Percentiles rank a stretch among this genome's conserved stretches.
phyloP scores from a whole-genome alignment of 1,140 invertebrate species.

The Drosophila ercepeae region DNA sequence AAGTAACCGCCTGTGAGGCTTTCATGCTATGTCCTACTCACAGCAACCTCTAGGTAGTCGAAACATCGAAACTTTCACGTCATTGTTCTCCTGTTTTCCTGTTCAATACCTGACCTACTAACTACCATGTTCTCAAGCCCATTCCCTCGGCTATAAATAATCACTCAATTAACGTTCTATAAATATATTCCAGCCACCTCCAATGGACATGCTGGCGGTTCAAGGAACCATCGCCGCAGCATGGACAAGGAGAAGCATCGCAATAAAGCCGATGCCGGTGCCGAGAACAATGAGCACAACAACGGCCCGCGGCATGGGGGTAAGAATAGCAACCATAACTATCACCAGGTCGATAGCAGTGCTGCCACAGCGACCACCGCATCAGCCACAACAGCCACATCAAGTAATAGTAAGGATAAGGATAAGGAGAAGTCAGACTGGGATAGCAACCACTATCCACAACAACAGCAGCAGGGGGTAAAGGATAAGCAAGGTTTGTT shows the following conservation, averaged over 20 bases:
- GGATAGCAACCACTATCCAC: slow-evolving; percentile 74
- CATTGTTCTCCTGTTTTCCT: slow-evolving; percentile 16
- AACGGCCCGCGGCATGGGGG: slow-evolving; percentile 57
- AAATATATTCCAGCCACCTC: slow-evolving; percentile 56
- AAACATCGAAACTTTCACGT: slow-evolving; percentile 29
- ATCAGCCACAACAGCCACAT: slow-evolving; percentile 36
- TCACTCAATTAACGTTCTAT: slow-evolving; percentile 7
- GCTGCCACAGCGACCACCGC: slow-evolving; percentile 39
- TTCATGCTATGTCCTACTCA: slow-evolving; percentile 27
- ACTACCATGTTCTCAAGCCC: slow-evolving; percentile 14
- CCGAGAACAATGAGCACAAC: slow-evolving; percentile 69
- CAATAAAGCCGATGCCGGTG: slow-evolving; percentile 58
- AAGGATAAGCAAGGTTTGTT: slow-evolving; percentile 69
- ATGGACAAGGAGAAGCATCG: slow-evolving; percentile 81
- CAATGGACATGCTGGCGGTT: slow-evolving; percentile 74
- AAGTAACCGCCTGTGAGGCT: slow-evolving; percentile 10
- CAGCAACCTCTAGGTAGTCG: slow-evolving; percentile 34
- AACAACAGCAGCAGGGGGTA: slow-evolving; percentile 61
- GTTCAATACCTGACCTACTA: slow-evolving; percentile 10
- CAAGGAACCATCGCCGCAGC: slow-evolving; percentile 78
- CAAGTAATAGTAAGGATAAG: slow-evolving; percentile 63
- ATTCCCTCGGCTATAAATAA: slow-evolving; percentile 19
- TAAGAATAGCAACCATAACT: slow-evolving; percentile 57
- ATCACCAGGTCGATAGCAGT: slow-evolving; percentile 58
- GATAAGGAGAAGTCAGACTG: slow-evolving; percentile 80